phyloP scores from a whole-genome alignment of 2,797 vertebrate genomes.

The Melanotaenia trifasciata region DNA sequence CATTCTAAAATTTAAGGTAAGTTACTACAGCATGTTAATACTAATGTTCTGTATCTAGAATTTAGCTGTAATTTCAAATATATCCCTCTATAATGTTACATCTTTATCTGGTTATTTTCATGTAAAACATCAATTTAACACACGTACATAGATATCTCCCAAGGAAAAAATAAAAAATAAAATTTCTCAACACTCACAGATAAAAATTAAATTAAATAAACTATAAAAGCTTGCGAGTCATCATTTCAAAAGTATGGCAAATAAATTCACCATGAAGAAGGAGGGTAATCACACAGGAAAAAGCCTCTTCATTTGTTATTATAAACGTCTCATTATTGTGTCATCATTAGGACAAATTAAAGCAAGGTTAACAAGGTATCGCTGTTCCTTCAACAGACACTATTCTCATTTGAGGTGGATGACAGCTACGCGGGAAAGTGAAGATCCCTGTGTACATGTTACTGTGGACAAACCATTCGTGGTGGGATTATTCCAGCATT shows the following conservation, averaged over 20 bases:
- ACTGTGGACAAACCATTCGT: slow-evolving; percentile 55
- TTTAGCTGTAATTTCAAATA: background rate
- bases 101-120: background rate
- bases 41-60: background rate
- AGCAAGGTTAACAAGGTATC: slow-evolving; percentile 18
- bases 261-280: background rate
- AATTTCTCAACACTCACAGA: background rate
- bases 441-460: slow-evolving; percentile 27
- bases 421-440: slow-evolving; percentile 36
- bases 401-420: slow-evolving; percentile 39
- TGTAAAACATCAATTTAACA: background rate
- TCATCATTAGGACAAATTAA: slow-evolving; percentile 25
- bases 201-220: background rate
- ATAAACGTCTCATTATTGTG: slow-evolving; percentile 28
- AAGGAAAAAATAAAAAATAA: background rate
- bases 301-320: slow-evolving; percentile 32
- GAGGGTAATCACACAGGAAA: background rate
- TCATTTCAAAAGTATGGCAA: slow-evolving; percentile 37
- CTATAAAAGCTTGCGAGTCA: slow-evolving; percentile 8
- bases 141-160: background rate
- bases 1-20: background rate
- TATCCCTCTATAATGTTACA: background rate
- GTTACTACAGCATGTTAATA: background rate
- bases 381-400: slow-evolving; percentile 32
- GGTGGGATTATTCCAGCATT: slow-evolving; percentile 62